These are phyloP conservation scores for Onthophagus sagittarius DNA, from an alignment of 2,888 invertebrate species.

Conservation along the genomic window DNA sequence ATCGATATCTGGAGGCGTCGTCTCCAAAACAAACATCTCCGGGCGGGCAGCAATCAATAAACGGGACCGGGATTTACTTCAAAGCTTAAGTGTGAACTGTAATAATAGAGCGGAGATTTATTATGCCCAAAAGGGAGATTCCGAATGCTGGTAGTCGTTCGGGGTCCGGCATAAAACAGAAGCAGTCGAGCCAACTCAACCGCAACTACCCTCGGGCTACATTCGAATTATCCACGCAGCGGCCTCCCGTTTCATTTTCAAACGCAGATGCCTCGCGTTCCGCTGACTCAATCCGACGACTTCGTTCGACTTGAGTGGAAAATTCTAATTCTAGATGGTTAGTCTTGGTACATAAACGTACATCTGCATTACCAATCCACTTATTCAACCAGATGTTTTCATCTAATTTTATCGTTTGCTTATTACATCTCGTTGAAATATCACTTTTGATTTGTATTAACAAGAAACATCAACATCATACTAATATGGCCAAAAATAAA, in stretches of 20 bases:
- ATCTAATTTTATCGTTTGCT: background rate
- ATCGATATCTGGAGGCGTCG: background rate
- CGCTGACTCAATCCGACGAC: background rate
- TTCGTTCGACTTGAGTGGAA: background rate
- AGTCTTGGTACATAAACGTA: background rate
- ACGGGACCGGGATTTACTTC: background rate
- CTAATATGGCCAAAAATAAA: too few relatives aligned
- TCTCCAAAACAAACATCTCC: background rate
- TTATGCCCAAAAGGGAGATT: slow-evolving; percentile 21
- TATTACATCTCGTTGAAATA: background rate
- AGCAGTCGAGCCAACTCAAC: slow-evolving; percentile 21
- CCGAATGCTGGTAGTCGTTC: slow-evolving; percentile 17
- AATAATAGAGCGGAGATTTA: slow-evolving; percentile 18
- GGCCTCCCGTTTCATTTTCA: background rate
- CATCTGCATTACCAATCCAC: background rate
- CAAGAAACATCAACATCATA: too few relatives aligned
- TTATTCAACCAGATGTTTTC: background rate
- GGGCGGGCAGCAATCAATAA: slow-evolving; percentile 3
- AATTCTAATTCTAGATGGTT: background rate
- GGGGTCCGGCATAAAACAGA: slow-evolving; percentile 15
- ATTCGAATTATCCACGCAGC: slow-evolving; percentile 20
- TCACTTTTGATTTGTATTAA: background rate
- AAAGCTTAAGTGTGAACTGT: slow-evolving; percentile 5
- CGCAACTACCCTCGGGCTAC: slow-evolving; percentile 22
- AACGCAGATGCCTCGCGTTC: slow-evolving; percentile 10